phyloP scores from a whole-genome alignment of 2,888 invertebrate genomes.

The Buathra laborator region DNA sequence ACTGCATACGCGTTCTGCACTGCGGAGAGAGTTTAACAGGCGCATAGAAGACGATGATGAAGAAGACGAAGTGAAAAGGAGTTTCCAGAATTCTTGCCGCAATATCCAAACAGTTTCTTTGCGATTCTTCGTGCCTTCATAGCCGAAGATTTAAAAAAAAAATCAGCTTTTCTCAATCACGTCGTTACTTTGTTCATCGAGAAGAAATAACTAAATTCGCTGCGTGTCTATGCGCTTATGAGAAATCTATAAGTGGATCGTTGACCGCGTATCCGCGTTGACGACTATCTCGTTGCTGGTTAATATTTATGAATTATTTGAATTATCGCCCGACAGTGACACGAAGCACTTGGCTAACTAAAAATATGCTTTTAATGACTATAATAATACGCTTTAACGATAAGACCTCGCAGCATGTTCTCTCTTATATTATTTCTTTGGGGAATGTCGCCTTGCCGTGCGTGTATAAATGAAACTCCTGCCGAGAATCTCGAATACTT shows the following conservation, averaged over 20 bases:
- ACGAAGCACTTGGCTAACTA: constrained; percentile 1
- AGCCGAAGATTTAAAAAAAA: background rate
- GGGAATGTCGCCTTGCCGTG: background rate
- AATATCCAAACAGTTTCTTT: background rate
- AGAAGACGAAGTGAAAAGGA: background rate
- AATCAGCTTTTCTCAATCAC: background rate
- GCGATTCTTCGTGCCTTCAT: background rate
- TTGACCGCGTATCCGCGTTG: background rate
- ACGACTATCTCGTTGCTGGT: constrained; percentile 9
- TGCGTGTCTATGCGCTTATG: background rate
- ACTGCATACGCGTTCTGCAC: background rate
- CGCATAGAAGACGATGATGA: background rate
- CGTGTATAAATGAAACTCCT: constrained; percentile 18
- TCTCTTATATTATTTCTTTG: constrained; percentile 17
- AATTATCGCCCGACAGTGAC: constrained; percentile 20
- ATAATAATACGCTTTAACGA: constrained; percentile 8
- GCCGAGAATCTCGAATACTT: constrained; percentile 52
- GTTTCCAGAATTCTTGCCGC: background rate
- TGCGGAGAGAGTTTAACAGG: background rate
- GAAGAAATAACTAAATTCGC: background rate
- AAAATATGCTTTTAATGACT: constrained; percentile 4
- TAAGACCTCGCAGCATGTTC: background rate
- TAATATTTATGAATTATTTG: constrained; percentile 46
- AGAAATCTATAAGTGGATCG: constrained; percentile 15
- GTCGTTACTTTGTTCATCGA: background rate